Base-by-base conservation (phyloP, 2,888 invertebrate species). In the Xylota sylvarum region DNA sequence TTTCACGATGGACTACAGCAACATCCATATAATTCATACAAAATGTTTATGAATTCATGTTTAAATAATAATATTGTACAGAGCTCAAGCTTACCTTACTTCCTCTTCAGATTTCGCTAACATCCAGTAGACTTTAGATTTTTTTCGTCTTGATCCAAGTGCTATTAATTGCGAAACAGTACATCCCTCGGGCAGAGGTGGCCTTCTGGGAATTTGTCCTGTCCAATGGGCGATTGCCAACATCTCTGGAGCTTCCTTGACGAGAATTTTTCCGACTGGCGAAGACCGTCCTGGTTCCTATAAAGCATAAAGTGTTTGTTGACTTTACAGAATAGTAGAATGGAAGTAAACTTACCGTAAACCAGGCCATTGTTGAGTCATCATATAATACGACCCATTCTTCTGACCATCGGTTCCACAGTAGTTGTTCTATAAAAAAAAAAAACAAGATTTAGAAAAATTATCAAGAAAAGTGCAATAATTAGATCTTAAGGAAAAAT, bases 341-440 rank as follows among this genome's bases (percentile, higher is more conserved):
- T 43, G 14, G 2, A 43, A 14, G n/a, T 0, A 40, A 65, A 89
- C 92, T 90, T 90, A 94, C 96, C 92, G 96, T 96, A 92, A 95
- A 97, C 95, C 97, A 97, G n/a, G 96, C 96, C 93, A 97, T 94
- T n/a, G 96, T 96, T 10, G 96, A 96, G 92, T 97, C 97, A 89
- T 96, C 96, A 92, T 96, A 96, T 2, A 97, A 93, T 58, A 97
- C 96, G 87, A 97, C 95, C 96, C 96, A 97, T 91, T 97, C 96
- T 91, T 96, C 96, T 35, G 96, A 95, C 97, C 97, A 97, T 27
- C 96, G 95, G 89, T 91, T 92, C 94, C 96, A 96, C 89, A 97
- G 93, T 89, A 96, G 94, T 92, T 96, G 96, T 87, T 96, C 97
- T 97, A 93, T 0, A 92, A 88, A 19, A 37, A n/a, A n/a, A n/a